These are phyloP conservation scores for Terrapene triunguis DNA, from an alignment of 2,113 vertebrate species.

Conservation along the genomic window DNA sequence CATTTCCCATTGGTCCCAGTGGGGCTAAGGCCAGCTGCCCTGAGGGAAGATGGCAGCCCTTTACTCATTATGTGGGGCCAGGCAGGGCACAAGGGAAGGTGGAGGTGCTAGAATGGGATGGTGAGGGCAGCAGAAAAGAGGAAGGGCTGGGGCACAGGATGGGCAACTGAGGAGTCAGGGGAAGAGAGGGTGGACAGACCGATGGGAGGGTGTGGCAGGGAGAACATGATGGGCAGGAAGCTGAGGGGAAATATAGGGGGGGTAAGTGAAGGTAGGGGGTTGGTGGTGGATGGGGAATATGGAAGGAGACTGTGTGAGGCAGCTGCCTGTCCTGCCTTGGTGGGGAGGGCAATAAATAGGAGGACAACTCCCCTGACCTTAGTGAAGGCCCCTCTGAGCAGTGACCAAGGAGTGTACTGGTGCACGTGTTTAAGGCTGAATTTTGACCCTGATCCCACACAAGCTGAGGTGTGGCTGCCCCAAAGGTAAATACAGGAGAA, in stretches of 20 bases:
- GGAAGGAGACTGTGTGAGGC: not conserved
- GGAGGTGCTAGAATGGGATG: not conserved
- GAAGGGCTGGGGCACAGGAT: not conserved
- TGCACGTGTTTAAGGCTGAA: not conserved
- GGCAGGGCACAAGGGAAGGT: not conserved
- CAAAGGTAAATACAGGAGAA: not conserved
- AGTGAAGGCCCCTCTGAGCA: not conserved
- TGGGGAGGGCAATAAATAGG: too few relatives aligned
- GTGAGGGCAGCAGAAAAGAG: not conserved
- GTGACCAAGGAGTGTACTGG: not conserved
- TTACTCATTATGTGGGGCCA: not conserved
- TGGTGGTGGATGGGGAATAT: not conserved
- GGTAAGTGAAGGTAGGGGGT: not conserved
- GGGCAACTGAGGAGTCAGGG: not conserved
- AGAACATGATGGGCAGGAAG: not conserved
- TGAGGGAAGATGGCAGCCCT: not conserved
- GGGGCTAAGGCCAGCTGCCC: not conserved
- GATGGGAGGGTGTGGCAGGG: not conserved
- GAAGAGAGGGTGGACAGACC: not conserved
- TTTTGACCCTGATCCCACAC: not conserved
- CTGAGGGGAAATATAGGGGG: too few relatives aligned
- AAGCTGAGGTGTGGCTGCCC: not conserved
- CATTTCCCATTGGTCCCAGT: accelerated
- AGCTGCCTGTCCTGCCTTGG: not conserved
- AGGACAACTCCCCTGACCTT: too few relatives aligned